Conservation (phyloP, 2,113 vertebrate genomes). For the Etheostoma spectabile region DNA sequence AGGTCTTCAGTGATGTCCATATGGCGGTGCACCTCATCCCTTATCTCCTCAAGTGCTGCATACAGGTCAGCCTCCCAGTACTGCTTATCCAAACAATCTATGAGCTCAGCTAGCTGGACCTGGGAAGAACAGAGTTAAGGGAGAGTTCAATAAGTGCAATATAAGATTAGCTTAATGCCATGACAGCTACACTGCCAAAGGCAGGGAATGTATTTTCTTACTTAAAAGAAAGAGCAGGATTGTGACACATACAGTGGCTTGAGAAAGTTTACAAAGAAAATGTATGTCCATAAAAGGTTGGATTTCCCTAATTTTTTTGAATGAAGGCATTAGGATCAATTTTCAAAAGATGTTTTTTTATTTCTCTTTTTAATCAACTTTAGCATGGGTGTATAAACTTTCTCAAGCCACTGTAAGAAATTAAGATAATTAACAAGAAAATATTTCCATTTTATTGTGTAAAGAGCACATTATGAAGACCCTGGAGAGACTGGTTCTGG, state of each 20-base stretch:
- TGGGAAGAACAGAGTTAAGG: slow-evolving; percentile 50
- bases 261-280: too few species aligned
- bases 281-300: too few species aligned
- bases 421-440: not conserved
- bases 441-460: not conserved
- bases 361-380: too few species aligned
- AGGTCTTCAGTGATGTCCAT: slow-evolving; percentile 98
- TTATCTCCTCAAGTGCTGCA: slow-evolving; percentile 92
- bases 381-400: too few species aligned
- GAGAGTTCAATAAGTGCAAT: not conserved
- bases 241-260: not conserved
- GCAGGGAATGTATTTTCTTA: not conserved
- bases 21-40: slow-evolving; percentile 93
- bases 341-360: too few species aligned
- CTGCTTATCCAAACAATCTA: slow-evolving; percentile 93
- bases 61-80: slow-evolving; percentile 96
- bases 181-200: not conserved
- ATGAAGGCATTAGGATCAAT: too few species aligned
- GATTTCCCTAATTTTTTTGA: too few species aligned
- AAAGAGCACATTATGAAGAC: not conserved
- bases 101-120: slow-evolving; percentile 93
- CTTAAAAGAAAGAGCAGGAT: not conserved
- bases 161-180: not conserved
- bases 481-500: too few species aligned
- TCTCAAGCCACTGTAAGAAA: too few species aligned